A percentile compares a stretch with the other conserved stretches of the same genome.
Conservation (phyloP, 2,113 vertebrate genomes). For the Brachirus orientalis region DNA sequence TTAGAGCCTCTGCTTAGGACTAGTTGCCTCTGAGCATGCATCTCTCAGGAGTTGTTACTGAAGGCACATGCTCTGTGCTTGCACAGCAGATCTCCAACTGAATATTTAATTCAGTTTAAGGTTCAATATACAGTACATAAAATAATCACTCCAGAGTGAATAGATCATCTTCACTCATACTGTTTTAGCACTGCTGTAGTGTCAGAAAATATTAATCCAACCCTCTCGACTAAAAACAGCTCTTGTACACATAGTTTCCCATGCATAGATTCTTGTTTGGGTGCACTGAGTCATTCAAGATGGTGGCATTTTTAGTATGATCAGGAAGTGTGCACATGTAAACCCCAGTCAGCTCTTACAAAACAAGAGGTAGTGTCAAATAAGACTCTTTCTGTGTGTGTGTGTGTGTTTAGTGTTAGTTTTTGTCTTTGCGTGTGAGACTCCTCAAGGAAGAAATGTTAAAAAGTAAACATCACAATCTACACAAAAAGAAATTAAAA, state of each 20-base stretch:
- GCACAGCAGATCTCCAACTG: too few species aligned
- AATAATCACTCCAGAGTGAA: neutral
- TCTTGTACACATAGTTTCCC: constrained; percentile 8
- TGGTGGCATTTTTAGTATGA: constrained; percentile 21
- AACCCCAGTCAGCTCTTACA: neutral
- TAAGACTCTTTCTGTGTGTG: neutral
- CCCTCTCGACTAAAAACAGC: constrained; percentile 4
- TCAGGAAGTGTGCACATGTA: constrained; percentile 4
- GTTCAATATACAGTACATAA: neutral
- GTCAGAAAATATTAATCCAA: constrained; percentile 28
- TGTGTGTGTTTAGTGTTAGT: too few species aligned
- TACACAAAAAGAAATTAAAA: too few species aligned
- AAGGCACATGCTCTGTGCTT: neutral
- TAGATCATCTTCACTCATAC: neutral
- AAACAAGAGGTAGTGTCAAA: neutral
- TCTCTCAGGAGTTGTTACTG: neutral
- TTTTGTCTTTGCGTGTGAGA: too few species aligned
- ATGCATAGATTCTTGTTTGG: neutral
- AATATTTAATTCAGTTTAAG: constrained; percentile 1
- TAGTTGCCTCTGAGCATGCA: constrained; percentile 10
- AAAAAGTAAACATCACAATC: too few species aligned
- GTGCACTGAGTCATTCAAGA: constrained; percentile 18
- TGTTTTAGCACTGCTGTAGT: neutral
- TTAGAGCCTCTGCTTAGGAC: constrained; percentile 20
- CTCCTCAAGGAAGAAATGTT: too few species aligned